phyloP scores from a whole-genome alignment of 2,797 vertebrate species.

The Myoxocephalus aenaeus region DNA sequence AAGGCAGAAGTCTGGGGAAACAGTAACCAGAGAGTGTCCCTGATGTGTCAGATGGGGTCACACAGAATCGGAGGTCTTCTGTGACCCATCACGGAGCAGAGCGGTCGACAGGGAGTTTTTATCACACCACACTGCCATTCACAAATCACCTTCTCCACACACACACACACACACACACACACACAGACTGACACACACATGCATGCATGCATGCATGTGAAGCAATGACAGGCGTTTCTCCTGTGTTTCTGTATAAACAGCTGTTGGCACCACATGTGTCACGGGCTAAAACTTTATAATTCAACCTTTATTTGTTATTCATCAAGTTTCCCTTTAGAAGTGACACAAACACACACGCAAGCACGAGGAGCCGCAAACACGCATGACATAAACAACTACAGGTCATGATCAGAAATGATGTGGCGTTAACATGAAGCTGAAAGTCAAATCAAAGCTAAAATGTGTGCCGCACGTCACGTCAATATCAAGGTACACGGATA shows the following conservation, averaged over 20 bases:
- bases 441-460: conserved; percentile 11
- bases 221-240: conserved; percentile 32
- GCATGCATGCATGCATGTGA: conserved; percentile 9
- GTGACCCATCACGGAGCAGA: conserved; percentile 78
- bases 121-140: conserved; percentile 75
- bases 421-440: conserved; percentile 32
- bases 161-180: conserved; percentile 21
- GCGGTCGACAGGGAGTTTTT: conserved; percentile 66
- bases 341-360: conserved; percentile 16
- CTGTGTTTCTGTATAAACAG: conserved; percentile 53
- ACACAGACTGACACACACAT: conserved; percentile 23
- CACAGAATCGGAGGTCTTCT: conserved; percentile 71
- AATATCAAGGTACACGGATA: conserved; percentile 36
- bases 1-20: conserved; percentile 71
- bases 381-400: conserved; percentile 51
- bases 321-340: conserved; percentile 40
- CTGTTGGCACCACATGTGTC: conserved; percentile 53
- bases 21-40: conserved; percentile 80
- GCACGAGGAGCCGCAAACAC: conserved; percentile 21
- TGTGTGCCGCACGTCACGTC: conserved; percentile 7
- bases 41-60: conserved; percentile 74
- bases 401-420: conserved; percentile 35
- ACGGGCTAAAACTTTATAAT: conserved; percentile 37
- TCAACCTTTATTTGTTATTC: conserved; percentile 57
- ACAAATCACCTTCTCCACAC: conserved; percentile 69